Conservation (phyloP, 2,888 invertebrate genomes). For the Biston stratarius region DNA sequence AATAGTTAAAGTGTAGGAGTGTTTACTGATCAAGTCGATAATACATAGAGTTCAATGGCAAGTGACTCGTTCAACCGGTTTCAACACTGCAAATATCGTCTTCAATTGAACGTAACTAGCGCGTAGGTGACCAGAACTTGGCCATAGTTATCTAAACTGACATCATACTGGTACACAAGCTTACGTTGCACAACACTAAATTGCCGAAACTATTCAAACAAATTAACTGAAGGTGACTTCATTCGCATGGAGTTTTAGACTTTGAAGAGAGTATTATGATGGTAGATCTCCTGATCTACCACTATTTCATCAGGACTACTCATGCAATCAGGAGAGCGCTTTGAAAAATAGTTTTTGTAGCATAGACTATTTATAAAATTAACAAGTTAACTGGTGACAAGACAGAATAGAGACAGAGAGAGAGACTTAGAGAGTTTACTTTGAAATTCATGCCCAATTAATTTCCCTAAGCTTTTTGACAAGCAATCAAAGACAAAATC, state of each 20-base stretch:
- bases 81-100: slow-evolving; percentile 49
- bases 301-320: too few species aligned
- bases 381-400: slow-evolving; percentile 19
- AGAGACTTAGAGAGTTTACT: background rate
- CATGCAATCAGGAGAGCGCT: too few species aligned
- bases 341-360: too few species aligned
- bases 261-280: background rate
- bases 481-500: slow-evolving; percentile 30
- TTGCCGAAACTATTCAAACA: slow-evolving; percentile 18
- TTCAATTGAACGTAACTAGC: slow-evolving; percentile 67
- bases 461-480: slow-evolving; percentile 39
- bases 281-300: too few species aligned
- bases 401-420: slow-evolving; percentile 1
- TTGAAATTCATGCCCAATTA: slow-evolving; percentile 37
- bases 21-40: slow-evolving; percentile 44
- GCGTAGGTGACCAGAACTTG: slow-evolving; percentile 63
- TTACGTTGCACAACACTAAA: slow-evolving; percentile 31
- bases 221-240: slow-evolving; percentile 7
- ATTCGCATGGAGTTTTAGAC: background rate
- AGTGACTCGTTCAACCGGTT: slow-evolving; percentile 51
- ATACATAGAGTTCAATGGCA: slow-evolving; percentile 48
- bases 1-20: slow-evolving; percentile 19
- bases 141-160: slow-evolving; percentile 49
- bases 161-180: slow-evolving; percentile 45
- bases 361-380: background rate